Base-by-base conservation (phyloP, 2,113 vertebrate genomes). In the Dasyornis broadbenti region DNA sequence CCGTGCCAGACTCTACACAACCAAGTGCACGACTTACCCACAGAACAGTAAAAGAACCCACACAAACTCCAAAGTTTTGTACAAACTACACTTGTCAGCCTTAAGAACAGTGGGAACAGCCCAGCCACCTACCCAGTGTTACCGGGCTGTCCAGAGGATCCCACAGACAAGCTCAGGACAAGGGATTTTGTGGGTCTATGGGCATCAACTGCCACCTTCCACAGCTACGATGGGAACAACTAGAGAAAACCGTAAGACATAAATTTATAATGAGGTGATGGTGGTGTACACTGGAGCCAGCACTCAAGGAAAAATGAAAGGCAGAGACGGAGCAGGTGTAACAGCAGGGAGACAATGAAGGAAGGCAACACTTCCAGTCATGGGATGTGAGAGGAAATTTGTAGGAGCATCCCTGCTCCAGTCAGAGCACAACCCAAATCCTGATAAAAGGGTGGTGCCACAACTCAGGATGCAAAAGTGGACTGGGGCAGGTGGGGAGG, bases 361-460 rank as follows among this genome's bases (percentile, higher is more conserved):
- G 60, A 73, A 39, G 31, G 19, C 39, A 60, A 3, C 1, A 9
- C 45, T 15, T 16, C 17, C 57, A 49, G 59, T 1, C 33, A 12
- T 4, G 0, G 27, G 27, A n/a, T 3, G 3, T 0, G 0, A 76
- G 44, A 56, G 39, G 42, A 60, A 13, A 59, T 7, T 6, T 27
- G 33, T 15, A 64, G 35, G 40, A 2, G 2, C 31, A 3, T 19
- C 26, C 15, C 33, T 15, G 22, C 14, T 11, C 11, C 0, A 0
- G 66, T 42, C 26, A 59, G 47, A 56, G 47, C 31, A 68, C 59
- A 68, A 28, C 47, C 21, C 42, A 77, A 49, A 21, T 6, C 12
- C 54, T 0, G 0, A 11, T 3, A 15, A 39, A 52, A 59, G 24
- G 31, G 28, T 31, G 7, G 44, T 69, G 53, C 50, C 35, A 6